Conservation (phyloP, 1,140 invertebrate species). For the Drosophila nannoptera region DNA sequence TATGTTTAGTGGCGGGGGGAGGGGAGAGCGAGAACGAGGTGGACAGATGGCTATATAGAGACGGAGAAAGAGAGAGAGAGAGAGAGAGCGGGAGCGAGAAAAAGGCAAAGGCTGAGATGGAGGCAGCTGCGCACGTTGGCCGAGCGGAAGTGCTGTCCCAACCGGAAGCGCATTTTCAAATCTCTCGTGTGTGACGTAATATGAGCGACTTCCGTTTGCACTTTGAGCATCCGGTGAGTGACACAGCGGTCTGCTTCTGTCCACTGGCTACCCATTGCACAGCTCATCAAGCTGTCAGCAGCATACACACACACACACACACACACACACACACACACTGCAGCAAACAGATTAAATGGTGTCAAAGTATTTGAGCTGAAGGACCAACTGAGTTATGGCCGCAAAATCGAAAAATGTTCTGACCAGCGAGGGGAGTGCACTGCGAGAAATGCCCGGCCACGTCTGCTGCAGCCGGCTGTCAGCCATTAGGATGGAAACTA, state of each 20-base stretch:
- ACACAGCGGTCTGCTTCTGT: conserved; percentile 41
- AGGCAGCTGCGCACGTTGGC: conserved; percentile 12
- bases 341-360: conserved; percentile 4
- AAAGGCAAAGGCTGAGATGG: neutral
- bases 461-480: neutral
- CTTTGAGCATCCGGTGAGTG: conserved; percentile 63
- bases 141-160: conserved; percentile 30
- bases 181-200: conserved; percentile 56
- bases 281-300: conserved; percentile 34
- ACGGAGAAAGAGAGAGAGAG: neutral
- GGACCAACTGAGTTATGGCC: conserved; percentile 10
- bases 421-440: neutral
- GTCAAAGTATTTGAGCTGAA: neutral
- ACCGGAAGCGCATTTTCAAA: conserved; percentile 56
- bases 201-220: conserved; percentile 69
- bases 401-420: conserved; percentile 1
- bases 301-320: neutral
- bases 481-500: no score
- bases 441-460: neutral
- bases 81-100: neutral
- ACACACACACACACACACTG: conserved; percentile 6
- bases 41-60: neutral
- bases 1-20: conserved; percentile 13
- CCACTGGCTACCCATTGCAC: neutral
- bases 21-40: conserved; percentile 26